Base-by-base conservation (phyloP, 2,888 invertebrate species). In the Aplocera efformata region DNA sequence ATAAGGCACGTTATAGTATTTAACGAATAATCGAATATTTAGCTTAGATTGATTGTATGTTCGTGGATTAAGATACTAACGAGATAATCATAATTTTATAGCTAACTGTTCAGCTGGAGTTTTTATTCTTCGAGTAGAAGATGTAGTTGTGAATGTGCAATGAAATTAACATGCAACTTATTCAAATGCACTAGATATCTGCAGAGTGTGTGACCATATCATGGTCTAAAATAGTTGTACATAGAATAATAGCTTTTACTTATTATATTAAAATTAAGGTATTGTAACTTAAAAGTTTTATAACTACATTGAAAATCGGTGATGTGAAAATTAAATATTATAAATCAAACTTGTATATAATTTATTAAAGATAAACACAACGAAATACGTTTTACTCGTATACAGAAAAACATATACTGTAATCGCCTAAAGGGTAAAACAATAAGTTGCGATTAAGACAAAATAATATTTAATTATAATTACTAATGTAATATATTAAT, bases 151-250 rank as follows among this genome's bases (percentile, higher is more conserved):
- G 31, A 10, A 1, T 22, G 21, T 31, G 32, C 26, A 10, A 39
- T 21, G 9, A 32, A 36, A 33, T 25, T 47, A 10, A 36, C 6
- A n/a, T 21, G 37, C 47, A 45, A 44, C 49, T 48, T 32, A 40
- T 46, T 46, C 13, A 41, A 35, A 48, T 44, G 43, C 48, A 44
- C 35, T 48, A 40, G 50, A 32, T 50, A 50, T 48, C 48, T 53
- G 48, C 42, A 33, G n/a, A n/a, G 33, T 37, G 31, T 25, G 20
- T 35, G 33, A 42, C 42, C 37, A 33, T 36, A 11, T 26, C 5
- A 22, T 41, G 42, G 46, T 50, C 27, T 42, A 37, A 50, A 42
- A 32, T 32, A 42, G 10, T 23, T 42, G 28, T 42, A 36, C n/a
- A 42, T 35, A 31, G n/a, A n/a, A 6, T 5, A 5, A 22, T 22